Conservation (phyloP, 37 sponge, comb jelly and placozoan species). For the Petrosia ficiformis region DNA sequence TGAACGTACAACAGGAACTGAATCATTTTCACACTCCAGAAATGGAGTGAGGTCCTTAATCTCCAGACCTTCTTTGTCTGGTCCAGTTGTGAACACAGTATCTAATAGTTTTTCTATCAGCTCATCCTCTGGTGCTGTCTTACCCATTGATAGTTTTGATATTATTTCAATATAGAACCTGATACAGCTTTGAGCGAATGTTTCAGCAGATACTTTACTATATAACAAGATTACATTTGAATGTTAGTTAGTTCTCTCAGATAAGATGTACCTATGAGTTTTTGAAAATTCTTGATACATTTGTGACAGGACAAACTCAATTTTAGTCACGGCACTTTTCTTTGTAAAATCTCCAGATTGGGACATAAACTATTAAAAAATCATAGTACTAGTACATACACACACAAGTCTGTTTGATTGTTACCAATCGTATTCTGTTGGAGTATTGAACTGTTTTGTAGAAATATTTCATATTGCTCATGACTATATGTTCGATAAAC, state of each 20-base stretch:
- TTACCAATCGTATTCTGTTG: not conserved
- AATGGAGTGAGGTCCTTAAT: slow-evolving; percentile 50
- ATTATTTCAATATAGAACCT: slow-evolving; percentile 52
- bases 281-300: not conserved
- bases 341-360: not conserved
- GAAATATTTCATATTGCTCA: not conserved
- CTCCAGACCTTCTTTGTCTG: not conserved
- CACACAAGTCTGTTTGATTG: not conserved
- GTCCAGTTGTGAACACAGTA: slow-evolving; percentile 24
- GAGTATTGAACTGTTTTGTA: not conserved
- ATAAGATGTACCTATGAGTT: not conserved
- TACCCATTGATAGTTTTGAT: slow-evolving; percentile 54
- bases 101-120: slow-evolving; percentile 51
- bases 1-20: slow-evolving; percentile 47
- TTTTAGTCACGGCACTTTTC: not conserved
- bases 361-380: not conserved
- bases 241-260: no score
- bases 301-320: not conserved
- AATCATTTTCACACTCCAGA: slow-evolving; percentile 19
- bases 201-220: not conserved
- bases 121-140: slow-evolving; percentile 24
- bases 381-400: not conserved
- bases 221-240: not conserved
- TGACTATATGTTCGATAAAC: slow-evolving; percentile 7
- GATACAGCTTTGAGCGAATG: slow-evolving; percentile 7